Evolutionary conservation across 2,113 vertebrate genomes (phyloP), one percentile per base, ranked within the genome.

Genomic region (Spheniscus mendiculus): DNA sequence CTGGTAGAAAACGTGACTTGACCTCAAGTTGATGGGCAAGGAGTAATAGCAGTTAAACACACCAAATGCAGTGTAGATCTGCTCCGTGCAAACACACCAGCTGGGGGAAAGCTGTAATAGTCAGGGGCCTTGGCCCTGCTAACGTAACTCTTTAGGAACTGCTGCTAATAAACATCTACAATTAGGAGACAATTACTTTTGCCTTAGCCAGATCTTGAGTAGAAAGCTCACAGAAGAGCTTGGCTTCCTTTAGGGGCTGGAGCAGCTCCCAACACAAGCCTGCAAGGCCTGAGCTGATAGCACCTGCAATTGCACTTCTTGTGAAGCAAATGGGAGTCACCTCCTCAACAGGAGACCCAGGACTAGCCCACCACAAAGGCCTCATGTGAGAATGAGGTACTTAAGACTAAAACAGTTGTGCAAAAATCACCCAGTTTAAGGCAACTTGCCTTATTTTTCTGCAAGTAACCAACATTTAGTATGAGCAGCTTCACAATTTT

Each of bases 81-180:
- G 9, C 22, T 17, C 23, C 3, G 3, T 20, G 26, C 3, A 4
- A 78, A 25, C 21, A 22, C 5, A 34, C 1, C 11, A 30, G 14
- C 0, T 65, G 56, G 63, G 32, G 49, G 32, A 55, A 84, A 53
- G 61, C 49, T 2, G 0, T 20, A 42, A 22, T 2, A 19, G 15
- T 15, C 17, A 25, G 26, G 25, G 16, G 10, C 27, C 14, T 67
- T 44, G 15, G 17, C 32, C n/a, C 73, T 34, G 59, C 45, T 66
- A 14, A 50, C 49, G 1, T 49, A 49, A 49, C 49, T 49, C 49
- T 49, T 49, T 23, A 49, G 49, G 49, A 49, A 49, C 49, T 49
- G 49, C 49, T 49, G 49, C 49, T 49, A 49, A 49, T 12, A 49
- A 38, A 65, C 18, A 25, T 44, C 58, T 62, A 4, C 0, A 1